Evolutionary conservation across 2,888 invertebrate species (phyloP).

Genomic region (Helicoverpa assulta): DNA sequence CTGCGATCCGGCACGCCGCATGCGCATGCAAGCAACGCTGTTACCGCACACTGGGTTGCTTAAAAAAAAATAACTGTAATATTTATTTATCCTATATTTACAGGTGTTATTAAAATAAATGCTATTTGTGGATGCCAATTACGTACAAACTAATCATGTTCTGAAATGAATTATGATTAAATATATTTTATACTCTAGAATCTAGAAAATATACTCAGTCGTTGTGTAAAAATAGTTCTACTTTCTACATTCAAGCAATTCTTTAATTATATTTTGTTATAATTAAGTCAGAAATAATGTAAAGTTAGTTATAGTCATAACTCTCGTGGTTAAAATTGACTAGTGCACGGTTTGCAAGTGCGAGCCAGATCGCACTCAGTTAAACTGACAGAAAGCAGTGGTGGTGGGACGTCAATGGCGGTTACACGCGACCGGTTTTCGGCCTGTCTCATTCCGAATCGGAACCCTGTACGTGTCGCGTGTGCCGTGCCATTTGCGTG

Average conservation of each 20-base stretch:
- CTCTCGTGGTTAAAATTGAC: slow-evolving; percentile 26
- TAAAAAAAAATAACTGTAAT: slow-evolving; percentile 29
- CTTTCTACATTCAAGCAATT: too few relatives aligned
- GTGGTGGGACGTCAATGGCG: slow-evolving; percentile 78
- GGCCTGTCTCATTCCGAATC: slow-evolving; percentile 74
- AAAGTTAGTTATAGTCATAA: not conserved
- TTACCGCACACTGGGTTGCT: slow-evolving; percentile 56
- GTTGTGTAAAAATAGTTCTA: too few relatives aligned
- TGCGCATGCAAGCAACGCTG: slow-evolving; percentile 63
- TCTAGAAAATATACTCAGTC: too few relatives aligned
- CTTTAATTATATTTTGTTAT: too few relatives aligned
- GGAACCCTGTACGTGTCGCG: slow-evolving; percentile 74
- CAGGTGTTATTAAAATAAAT: not conserved
- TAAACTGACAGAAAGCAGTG: slow-evolving; percentile 79
- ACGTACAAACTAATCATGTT: too few relatives aligned
- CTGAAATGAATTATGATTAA: too few relatives aligned
- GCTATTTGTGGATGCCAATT: not conserved
- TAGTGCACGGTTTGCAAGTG: slow-evolving; percentile 51
- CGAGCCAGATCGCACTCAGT: slow-evolving; percentile 80
- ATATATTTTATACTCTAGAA: too few relatives aligned
- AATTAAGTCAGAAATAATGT: too few relatives aligned
- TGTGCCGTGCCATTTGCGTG: slow-evolving; percentile 61
- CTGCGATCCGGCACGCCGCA: slow-evolving; percentile 83
- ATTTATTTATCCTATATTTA: not conserved
- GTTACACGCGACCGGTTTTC: slow-evolving; percentile 72